Conservation (phyloP, 2,797 vertebrate species). For the Phalloptychus januarius region DNA sequence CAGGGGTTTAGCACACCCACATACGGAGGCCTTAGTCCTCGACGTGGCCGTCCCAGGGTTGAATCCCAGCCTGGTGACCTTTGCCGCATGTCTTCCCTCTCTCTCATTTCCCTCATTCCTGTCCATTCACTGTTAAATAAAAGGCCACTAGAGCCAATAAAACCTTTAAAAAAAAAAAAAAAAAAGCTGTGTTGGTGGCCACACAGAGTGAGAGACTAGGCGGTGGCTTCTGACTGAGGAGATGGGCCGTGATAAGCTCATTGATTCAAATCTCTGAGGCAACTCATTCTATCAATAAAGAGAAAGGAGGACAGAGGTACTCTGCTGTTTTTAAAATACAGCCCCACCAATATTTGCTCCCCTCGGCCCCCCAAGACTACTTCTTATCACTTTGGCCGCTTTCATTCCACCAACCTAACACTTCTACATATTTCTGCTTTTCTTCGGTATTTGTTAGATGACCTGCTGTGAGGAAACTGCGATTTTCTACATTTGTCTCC, state of each 20-base stretch:
- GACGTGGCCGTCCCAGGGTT: too few species aligned
- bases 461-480: conserved; percentile 14
- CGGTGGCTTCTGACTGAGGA: conserved; percentile 64
- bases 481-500: conserved; percentile 8
- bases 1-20: too few species aligned
- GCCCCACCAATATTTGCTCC: conserved; percentile 35
- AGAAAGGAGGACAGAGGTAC: conserved; percentile 42
- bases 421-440: conserved; percentile 27
- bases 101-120: too few species aligned
- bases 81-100: too few species aligned
- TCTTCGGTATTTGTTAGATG: conserved; percentile 18
- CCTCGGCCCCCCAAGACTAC: conserved; percentile 2
- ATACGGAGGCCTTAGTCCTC: too few species aligned
- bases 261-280: conserved; percentile 69
- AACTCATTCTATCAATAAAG: conserved; percentile 55
- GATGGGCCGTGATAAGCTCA: conserved; percentile 68
- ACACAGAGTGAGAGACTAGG: conserved; percentile 38
- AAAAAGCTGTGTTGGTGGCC: conserved; percentile 25
- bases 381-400: conserved; percentile 16
- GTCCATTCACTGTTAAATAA: too few species aligned
- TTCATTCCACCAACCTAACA: conserved; percentile 36
- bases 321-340: conserved; percentile 39
- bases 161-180: too few species aligned
- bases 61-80: too few species aligned
- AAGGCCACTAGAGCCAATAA: too few species aligned